Percentiles rank a stretch among this genome's conserved stretches.
These are phyloP conservation scores for Venustoraphidia nigricollis DNA, from an alignment of 2,888 invertebrate genomes.

Conservation along the genomic window DNA sequence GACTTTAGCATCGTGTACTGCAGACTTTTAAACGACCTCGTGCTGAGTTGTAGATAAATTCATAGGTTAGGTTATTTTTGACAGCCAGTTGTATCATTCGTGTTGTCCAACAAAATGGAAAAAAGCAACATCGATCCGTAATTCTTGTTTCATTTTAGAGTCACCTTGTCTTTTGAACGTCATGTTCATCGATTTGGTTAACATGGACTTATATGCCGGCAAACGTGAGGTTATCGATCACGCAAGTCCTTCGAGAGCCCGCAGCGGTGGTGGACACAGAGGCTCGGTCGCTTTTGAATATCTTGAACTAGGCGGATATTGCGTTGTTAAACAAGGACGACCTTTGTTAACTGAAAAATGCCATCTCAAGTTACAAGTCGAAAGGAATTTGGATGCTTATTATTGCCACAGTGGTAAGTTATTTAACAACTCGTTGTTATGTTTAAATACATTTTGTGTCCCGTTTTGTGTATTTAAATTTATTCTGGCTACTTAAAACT, in stretches of 20 bases:
- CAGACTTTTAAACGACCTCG: too few relatives aligned
- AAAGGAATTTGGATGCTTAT: constrained; percentile 59
- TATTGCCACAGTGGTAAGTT: constrained; percentile 21
- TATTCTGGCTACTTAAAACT: not conserved
- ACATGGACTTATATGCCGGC: constrained; percentile 63
- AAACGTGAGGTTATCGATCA: constrained; percentile 18
- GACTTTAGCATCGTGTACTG: too few relatives aligned
- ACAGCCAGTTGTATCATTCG: too few relatives aligned
- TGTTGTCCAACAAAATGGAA: too few relatives aligned
- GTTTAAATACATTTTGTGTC: too few relatives aligned
- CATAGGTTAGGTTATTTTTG: too few relatives aligned
- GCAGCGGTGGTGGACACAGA: constrained; percentile 3
- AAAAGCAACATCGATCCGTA: too few relatives aligned
- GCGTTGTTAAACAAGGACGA: constrained; percentile 38
- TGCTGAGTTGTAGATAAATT: too few relatives aligned
- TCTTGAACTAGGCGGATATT: constrained; percentile 30
- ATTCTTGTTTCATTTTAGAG: constrained; percentile 8
- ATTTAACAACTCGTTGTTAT: not conserved
- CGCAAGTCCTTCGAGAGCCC: constrained; percentile 13
- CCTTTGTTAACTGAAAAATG: constrained; percentile 72
- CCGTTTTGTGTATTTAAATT: not conserved
- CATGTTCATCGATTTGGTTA: constrained; percentile 52
- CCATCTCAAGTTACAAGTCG: constrained; percentile 61
- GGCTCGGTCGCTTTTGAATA: not conserved
- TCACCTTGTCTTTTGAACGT: constrained; percentile 53